Conservation (phyloP, 2,113 vertebrate species). For the Oreochromis aureus region DNA sequence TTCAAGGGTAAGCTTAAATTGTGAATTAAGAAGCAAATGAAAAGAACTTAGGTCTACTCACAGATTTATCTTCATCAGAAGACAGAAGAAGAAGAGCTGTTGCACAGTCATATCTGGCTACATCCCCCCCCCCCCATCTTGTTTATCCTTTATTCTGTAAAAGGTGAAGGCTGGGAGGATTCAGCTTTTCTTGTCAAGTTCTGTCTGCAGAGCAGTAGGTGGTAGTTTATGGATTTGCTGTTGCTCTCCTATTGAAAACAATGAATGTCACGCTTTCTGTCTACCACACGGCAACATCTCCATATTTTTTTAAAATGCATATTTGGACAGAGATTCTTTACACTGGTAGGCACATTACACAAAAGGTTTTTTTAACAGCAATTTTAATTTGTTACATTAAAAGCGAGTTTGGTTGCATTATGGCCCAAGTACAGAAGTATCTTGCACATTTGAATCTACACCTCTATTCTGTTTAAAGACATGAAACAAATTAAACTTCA, state of each 20-base stretch:
- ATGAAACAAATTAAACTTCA: neutral
- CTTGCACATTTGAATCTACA: neutral
- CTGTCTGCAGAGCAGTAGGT: constrained; percentile 30
- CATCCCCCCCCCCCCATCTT: neutral
- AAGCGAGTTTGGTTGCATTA: neutral
- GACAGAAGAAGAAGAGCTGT: neutral
- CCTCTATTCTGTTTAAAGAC: neutral
- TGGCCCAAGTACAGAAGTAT: accelerated
- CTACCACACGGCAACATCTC: neutral
- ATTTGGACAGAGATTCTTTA: neutral
- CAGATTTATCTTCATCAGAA: neutral
- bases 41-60: neutral
- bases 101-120: neutral
- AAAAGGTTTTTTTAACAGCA: neutral
- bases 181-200: constrained; percentile 27
- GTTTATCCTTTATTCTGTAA: constrained; percentile 10
- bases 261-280: constrained; percentile 28
- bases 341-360: neutral
- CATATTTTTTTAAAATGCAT: neutral
- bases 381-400: neutral
- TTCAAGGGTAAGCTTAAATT: neutral
- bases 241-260: constrained; percentile 23
- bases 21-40: neutral
- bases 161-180: constrained; percentile 18
- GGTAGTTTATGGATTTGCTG: constrained; percentile 38